Conservation (phyloP, 1,140 invertebrate species). For the Heliconius eleuchia region DNA sequence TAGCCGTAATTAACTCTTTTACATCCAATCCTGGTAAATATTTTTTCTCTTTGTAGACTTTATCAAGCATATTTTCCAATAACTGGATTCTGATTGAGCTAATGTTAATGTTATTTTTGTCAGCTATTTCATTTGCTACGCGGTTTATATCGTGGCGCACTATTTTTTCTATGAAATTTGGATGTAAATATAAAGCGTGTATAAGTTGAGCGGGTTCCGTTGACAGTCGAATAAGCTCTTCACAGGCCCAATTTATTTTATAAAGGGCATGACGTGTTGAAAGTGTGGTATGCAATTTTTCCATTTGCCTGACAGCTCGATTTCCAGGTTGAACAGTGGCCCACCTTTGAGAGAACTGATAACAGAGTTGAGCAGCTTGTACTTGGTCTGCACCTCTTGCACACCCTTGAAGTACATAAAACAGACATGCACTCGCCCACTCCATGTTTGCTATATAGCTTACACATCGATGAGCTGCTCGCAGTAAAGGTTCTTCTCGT, state of each 20-base stretch:
- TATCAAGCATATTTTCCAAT: constrained; percentile 74
- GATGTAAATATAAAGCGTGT: constrained; percentile 80
- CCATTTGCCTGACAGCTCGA: constrained; percentile 78
- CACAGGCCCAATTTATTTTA: constrained; percentile 81
- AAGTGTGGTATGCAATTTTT: constrained; percentile 79
- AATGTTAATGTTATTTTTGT: constrained; percentile 76
- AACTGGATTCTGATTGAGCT: constrained; percentile 76
- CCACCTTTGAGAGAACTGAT: constrained; percentile 81
- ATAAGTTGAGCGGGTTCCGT: constrained; percentile 82
- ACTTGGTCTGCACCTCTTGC: constrained; percentile 82
- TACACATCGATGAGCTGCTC: constrained; percentile 74
- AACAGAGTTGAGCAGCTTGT: constrained; percentile 82
- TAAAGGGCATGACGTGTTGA: constrained; percentile 82
- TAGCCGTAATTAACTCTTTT: constrained; percentile 71
- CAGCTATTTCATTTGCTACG: constrained; percentile 81
- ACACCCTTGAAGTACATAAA: constrained; percentile 78
- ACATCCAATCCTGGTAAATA: constrained; percentile 54
- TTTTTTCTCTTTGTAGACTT: constrained; percentile 56
- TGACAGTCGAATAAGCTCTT: constrained; percentile 79
- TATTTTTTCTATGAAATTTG: constrained; percentile 76
- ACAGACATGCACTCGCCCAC: constrained; percentile 79
- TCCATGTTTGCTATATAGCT: constrained; percentile 78
- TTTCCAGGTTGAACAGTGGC: constrained; percentile 76
- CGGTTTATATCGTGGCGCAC: constrained; percentile 80
- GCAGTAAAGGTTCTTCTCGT: constrained; percentile 68